phyloP scores from a whole-genome alignment of 2,888 invertebrate genomes.

The Leptinotarsa peninsularis region DNA sequence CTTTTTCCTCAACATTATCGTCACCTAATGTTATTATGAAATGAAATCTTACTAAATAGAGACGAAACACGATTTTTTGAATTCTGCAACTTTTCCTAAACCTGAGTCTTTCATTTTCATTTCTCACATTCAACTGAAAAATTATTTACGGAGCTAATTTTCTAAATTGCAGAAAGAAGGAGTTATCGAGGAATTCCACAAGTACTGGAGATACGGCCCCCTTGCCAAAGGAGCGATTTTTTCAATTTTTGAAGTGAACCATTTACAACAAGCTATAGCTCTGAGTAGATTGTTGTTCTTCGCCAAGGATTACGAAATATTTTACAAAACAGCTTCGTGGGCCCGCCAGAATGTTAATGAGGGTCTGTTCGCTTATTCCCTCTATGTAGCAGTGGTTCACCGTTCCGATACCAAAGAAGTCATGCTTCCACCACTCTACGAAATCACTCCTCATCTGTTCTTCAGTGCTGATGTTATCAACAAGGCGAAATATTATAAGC shows the following conservation, averaged over 20 bases:
- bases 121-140: too few species aligned
- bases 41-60: too few species aligned
- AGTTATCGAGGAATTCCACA: conserved; percentile 28
- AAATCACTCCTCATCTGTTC: conserved; percentile 78
- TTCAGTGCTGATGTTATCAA: conserved; percentile 76
- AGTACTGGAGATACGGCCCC: conserved; percentile 61
- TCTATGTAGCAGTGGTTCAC: conserved; percentile 69
- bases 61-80: too few species aligned
- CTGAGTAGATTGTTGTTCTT: conserved; percentile 76
- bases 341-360: conserved; percentile 77
- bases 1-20: too few species aligned
- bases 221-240: conserved; percentile 73
- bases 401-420: conserved; percentile 60
- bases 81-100: too few species aligned
- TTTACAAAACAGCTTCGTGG: conserved; percentile 76
- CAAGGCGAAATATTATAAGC: conserved; percentile 73
- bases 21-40: too few species aligned
- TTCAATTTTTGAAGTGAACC: conserved; percentile 72
- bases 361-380: conserved; percentile 75
- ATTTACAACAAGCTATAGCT: conserved; percentile 72
- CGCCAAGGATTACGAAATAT: conserved; percentile 77
- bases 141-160: too few species aligned
- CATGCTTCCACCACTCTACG: conserved; percentile 76
- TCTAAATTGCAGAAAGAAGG: conserved; percentile 24
- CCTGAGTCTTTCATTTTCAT: too few species aligned